A percentile compares a stretch with the other conserved stretches of the same genome.
Conservation (phyloP, 2,888 invertebrate species). For the Plebejus melissa region DNA sequence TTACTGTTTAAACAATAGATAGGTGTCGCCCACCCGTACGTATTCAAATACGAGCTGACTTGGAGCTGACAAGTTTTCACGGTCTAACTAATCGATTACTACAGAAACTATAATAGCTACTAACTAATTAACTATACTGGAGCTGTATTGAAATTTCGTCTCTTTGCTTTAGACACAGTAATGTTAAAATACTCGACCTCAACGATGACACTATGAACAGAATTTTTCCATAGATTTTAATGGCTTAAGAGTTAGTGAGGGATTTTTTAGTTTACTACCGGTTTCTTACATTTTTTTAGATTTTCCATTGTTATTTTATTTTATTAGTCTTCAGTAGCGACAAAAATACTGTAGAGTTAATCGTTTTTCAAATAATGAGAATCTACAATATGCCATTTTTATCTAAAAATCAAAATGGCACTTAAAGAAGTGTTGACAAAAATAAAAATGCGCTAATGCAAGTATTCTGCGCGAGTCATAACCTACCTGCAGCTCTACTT, state of each 20-base stretch:
- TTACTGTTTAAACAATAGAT: slow-evolving; percentile 56
- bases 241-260: neutral
- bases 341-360: neutral
- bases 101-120: slow-evolving; percentile 45
- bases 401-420: too few species aligned
- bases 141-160: slow-evolving; percentile 52
- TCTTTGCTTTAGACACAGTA: slow-evolving; percentile 38
- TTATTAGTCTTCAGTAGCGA: neutral
- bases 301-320: neutral
- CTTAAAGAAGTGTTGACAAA: too few species aligned
- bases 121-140: slow-evolving; percentile 43
- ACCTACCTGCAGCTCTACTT: too few species aligned
- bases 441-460: too few species aligned
- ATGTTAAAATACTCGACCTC: slow-evolving; percentile 53
- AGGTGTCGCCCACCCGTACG: slow-evolving; percentile 56
- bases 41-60: slow-evolving; percentile 56
- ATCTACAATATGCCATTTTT: too few species aligned
- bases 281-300: neutral
- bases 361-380: too few species aligned
- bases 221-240: slow-evolving; percentile 26
- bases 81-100: slow-evolving; percentile 75
- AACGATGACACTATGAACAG: slow-evolving; percentile 34
- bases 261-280: neutral
- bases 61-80: slow-evolving; percentile 70
- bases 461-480: too few species aligned